Base-by-base conservation (phyloP, 2,888 invertebrate genomes). In the Nudaria mundana region DNA sequence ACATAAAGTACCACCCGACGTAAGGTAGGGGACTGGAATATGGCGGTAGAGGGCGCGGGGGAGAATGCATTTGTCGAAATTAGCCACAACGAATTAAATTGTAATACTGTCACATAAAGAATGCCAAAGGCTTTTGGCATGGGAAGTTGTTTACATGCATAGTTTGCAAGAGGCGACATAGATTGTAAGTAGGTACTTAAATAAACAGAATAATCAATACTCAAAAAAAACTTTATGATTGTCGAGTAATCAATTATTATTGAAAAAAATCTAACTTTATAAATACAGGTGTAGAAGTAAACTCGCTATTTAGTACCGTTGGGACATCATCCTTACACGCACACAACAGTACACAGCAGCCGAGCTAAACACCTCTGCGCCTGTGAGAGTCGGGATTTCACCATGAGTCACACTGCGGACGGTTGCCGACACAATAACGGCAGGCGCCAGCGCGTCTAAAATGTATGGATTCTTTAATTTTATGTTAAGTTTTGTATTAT, bases 331-430 rank as follows among this genome's bases (percentile, higher is more conserved):
- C 56, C 51, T 40, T 44, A 33, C 40, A 26, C 33, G 15, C 40
- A 45, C 41, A 48, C 48, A 34, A 3, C 0, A 15, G 33, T 32
- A 33, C 35, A 22, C 51, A 53, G 53, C 49, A 49, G 48, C 47
- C 41, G 44, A 4, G 40, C 44, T 14, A 22, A 11, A 13, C 31
- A 30, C 12, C 39, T 38, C n/a, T 23, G 65, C 71, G 73, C 75
- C 67, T 72, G 76, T 71, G 71, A 71, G 72, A 35, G 60, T 52
- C 55, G 49, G 84, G 84, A 58, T 59, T 84, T 81, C 71, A 72
- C 84, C 54, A 64, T 87, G 87, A 87, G 61, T 87, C 87, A 87
- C 69, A 60, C 67, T 65, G 77, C 71, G 59, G 67, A 53, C 49
- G 47, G 45, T 58, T 66, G 74, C 68, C 66, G 44, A 56, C 54